Percentiles rank a stretch among this genome's conserved stretches.
Conservation (phyloP, 1,140 invertebrate genomes). For the Drosophila orena region DNA sequence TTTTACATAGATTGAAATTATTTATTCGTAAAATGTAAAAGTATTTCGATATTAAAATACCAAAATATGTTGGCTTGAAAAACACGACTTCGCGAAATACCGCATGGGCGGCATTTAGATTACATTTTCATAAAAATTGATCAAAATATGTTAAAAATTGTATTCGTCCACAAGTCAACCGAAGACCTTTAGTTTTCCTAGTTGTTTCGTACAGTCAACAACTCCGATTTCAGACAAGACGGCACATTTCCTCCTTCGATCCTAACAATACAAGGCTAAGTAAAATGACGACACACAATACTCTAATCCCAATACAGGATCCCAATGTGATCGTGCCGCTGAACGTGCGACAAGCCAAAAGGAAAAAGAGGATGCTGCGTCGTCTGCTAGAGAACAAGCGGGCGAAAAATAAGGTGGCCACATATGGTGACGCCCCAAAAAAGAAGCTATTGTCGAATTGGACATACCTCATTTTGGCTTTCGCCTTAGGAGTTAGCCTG, state of each 20-base stretch:
- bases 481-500: not conserved
- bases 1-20: too few relatives aligned
- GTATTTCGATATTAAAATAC: too few relatives aligned
- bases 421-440: too few relatives aligned
- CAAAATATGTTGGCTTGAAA: too few relatives aligned
- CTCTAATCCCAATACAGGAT: not conserved
- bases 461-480: not conserved
- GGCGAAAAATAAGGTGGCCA: too few relatives aligned
- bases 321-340: not conserved
- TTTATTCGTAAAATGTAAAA: too few relatives aligned
- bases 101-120: not conserved
- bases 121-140: not conserved
- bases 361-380: too few relatives aligned
- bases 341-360: not conserved
- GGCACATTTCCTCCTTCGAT: not conserved
- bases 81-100: not conserved
- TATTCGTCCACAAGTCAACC: too few relatives aligned
- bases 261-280: not conserved
- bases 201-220: not conserved
- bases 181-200: too few relatives aligned
- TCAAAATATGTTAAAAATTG: not conserved
- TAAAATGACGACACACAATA: not conserved
- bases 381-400: too few relatives aligned
- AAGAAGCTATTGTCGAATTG: not conserved
- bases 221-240: not conserved